Conservation (phyloP, 2,797 vertebrate species). For the Pempheris klunzingeri region DNA sequence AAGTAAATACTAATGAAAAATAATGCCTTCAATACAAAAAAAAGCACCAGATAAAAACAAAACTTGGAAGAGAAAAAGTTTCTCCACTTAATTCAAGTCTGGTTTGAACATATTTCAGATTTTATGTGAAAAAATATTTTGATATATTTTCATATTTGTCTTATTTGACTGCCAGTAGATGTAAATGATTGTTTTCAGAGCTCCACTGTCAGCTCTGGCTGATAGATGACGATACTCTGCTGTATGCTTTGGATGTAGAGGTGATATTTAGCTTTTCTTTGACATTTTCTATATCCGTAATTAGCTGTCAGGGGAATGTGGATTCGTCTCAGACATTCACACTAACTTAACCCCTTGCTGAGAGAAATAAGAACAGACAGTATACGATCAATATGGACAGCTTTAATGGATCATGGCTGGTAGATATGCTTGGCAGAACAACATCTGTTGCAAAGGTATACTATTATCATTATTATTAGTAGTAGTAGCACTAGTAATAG, state of each 20-base stretch:
- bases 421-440: not conserved
- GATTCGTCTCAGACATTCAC: not conserved
- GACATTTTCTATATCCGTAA: slow-evolving; percentile 26
- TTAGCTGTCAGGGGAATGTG: slow-evolving; percentile 19
- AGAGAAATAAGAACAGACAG: not conserved
- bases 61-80: not conserved
- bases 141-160: slow-evolving; percentile 9
- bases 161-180: not conserved
- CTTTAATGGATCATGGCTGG: accelerated
- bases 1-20: not conserved
- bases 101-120: not conserved
- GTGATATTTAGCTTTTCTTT: slow-evolving; percentile 23
- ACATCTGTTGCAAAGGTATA: not conserved
- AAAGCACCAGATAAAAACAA: not conserved
- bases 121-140: not conserved
- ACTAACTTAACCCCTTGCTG: not conserved
- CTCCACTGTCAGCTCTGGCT: not conserved
- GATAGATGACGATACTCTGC: not conserved
- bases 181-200: not conserved
- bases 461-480: no score
- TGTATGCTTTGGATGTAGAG: not conserved
- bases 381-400: no score
- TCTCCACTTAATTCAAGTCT: not conserved
- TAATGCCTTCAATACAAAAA: not conserved
- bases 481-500: no score